phyloP scores from a whole-genome alignment of 2,888 invertebrate species.

The Cheilosia urbana region DNA sequence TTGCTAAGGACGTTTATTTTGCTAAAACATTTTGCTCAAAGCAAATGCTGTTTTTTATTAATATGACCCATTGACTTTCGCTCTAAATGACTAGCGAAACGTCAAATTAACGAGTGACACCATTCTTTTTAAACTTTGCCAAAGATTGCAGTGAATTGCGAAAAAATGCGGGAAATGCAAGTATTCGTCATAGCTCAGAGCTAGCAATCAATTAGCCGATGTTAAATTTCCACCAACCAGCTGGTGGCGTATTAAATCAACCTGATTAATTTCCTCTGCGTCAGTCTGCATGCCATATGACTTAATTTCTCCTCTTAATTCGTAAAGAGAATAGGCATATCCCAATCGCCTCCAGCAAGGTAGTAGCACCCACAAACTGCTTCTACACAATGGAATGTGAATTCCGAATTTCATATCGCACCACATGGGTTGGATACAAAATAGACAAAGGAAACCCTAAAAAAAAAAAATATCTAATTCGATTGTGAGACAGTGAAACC shows the following conservation, averaged over 20 bases:
- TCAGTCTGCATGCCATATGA: constrained; percentile 15
- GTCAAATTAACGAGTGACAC: no score
- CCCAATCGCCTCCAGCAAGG: constrained; percentile 19
- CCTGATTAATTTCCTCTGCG: constrained; percentile 24
- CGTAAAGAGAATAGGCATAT: constrained; percentile 17
- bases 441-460: constrained; percentile 24
- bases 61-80: no score
- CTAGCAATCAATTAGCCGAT: neutral
- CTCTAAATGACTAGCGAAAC: no score
- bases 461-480: constrained; percentile 36
- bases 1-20: no score
- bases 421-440: constrained; percentile 7
- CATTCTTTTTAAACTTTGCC: no score
- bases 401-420: constrained; percentile 15
- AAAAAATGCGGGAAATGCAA: no score
- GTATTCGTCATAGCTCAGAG: no score
- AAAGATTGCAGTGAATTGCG: no score
- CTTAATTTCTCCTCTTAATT: constrained; percentile 22
- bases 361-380: constrained; percentile 34
- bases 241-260: neutral
- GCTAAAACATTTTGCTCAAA: no score
- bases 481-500: constrained; percentile 22
- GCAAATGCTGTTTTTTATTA: no score
- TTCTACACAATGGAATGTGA: constrained; percentile 45
- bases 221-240: neutral